Evolutionary conservation across 2,888 invertebrate genomes (phyloP), one percentile per base, ranked within the genome.

Genomic region (Candidula unifasciata): DNA sequence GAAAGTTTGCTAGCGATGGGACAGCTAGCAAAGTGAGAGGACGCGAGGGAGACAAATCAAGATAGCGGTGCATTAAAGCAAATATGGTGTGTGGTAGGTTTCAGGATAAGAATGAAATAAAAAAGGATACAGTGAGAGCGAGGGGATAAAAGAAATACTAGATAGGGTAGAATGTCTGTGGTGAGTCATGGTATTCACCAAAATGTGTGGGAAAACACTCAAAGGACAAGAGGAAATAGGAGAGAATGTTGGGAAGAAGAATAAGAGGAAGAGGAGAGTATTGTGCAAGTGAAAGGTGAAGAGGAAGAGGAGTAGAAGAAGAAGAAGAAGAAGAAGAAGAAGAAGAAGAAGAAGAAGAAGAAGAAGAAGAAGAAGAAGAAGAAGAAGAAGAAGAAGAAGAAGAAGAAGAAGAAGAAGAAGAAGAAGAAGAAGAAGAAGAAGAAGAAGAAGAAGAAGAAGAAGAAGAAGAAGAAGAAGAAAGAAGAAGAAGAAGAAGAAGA

Each of bases 401-500:
- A 44, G 68, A 21, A 6, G 54, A 69, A 16, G 44, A 30, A 52
- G 52, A 35, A 24, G 74, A 35, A 24, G n/a, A 57, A 37, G 57
- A 52, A 73, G 37, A 27, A n/a, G 33, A 60, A 68, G 33, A 57
- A n/a, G 60, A 60, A 73, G 60, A 52, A 16, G 74, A 64, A 68
- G n/a, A 57, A 44, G 60, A 44, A 64, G 27, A 13, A 57, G n/a
- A 37, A 18, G 35, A 60, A 68, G 44, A 66, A 80, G 66, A 57
- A 66, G 68, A 68, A 57, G 57, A 80, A 68, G 66, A 37, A 80
- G 80, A 57, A 35, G 37, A 37, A 44, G 80, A 68, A 27, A 57
- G 68, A 80, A 68, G 66, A 44, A 80, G 80, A 57, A 66, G 37
- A 37, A 33, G 33, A 66, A n/a, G 27, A n/a, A 66, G 68, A 57